Evolutionary conservation across 2,113 vertebrate species (phyloP).

Genomic region (Ameiurus melas): DNA sequence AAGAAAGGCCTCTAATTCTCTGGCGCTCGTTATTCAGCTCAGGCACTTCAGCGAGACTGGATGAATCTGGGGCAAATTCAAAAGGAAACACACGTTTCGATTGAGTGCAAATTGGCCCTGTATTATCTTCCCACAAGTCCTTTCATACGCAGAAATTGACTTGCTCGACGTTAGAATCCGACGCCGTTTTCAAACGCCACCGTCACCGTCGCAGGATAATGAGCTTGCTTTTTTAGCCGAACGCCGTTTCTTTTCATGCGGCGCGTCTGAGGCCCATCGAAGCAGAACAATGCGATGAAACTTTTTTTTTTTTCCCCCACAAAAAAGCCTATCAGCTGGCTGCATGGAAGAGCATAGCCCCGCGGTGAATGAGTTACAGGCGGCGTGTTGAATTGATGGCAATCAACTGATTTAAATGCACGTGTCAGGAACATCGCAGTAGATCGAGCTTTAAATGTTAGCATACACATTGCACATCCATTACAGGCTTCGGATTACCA

Average conservation of each 20-base stretch:
- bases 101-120: constrained; percentile 58
- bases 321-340: constrained; percentile 34
- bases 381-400: background rate
- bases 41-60: constrained; percentile 37
- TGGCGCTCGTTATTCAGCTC: constrained; percentile 30
- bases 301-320: constrained; percentile 47
- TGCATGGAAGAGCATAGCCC: background rate
- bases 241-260: constrained; percentile 15
- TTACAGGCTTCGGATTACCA: background rate
- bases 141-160: constrained; percentile 62
- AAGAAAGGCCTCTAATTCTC: constrained; percentile 42
- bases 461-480: background rate
- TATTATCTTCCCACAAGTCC: constrained; percentile 57
- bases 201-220: constrained; percentile 65
- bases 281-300: constrained; percentile 60
- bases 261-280: constrained; percentile 39
- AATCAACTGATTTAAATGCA: background rate
- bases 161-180: constrained; percentile 62
- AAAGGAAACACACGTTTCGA: constrained; percentile 54
- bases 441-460: background rate
- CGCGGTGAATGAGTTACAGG: background rate
- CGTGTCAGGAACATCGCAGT: background rate
- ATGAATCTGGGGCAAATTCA: constrained; percentile 51
- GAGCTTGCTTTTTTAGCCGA: constrained; percentile 56
- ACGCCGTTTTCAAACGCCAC: constrained; percentile 65